A percentile compares a stretch with the other conserved stretches of the same genome.
These are phyloP conservation scores for Acomys russatus DNA, from an alignment of 2,797 vertebrate species.

Conservation along the genomic window DNA sequence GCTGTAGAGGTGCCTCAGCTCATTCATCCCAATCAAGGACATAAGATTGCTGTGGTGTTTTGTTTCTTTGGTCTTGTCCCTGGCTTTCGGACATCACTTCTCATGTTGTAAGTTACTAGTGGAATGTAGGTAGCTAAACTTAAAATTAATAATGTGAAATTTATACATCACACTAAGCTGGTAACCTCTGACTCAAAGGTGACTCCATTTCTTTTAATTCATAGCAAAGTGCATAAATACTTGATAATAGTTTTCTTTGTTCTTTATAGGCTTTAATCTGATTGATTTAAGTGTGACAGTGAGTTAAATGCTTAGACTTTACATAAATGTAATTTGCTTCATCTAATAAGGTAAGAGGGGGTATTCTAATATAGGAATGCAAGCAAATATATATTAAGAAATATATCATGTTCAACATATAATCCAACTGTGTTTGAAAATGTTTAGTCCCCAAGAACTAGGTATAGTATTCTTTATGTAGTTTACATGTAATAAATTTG, in stretches of 20 bases:
- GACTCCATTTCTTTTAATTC: conserved; percentile 42
- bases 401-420: neutral
- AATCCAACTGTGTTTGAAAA: neutral
- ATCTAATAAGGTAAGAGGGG: neutral
- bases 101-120: conserved; percentile 11
- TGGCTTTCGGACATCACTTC: conserved; percentile 55
- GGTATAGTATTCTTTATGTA: neutral
- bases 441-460: neutral
- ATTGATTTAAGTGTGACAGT: neutral
- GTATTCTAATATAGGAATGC: neutral
- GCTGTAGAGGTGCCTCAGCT: no score
- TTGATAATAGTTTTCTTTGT: conserved; percentile 19
- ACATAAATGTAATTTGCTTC: neutral
- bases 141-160: conserved; percentile 50
- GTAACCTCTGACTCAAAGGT: neutral
- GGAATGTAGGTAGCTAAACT: conserved; percentile 41
- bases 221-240: neutral
- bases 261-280: neutral
- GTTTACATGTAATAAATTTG: neutral
- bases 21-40: conserved; percentile 3
- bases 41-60: neutral
- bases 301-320: neutral
- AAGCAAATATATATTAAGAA: neutral
- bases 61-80: neutral
- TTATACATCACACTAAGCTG: neutral